Evolutionary conservation across 2,888 invertebrate species (phyloP).

Genomic region (Parnassius mnemosyne): DNA sequence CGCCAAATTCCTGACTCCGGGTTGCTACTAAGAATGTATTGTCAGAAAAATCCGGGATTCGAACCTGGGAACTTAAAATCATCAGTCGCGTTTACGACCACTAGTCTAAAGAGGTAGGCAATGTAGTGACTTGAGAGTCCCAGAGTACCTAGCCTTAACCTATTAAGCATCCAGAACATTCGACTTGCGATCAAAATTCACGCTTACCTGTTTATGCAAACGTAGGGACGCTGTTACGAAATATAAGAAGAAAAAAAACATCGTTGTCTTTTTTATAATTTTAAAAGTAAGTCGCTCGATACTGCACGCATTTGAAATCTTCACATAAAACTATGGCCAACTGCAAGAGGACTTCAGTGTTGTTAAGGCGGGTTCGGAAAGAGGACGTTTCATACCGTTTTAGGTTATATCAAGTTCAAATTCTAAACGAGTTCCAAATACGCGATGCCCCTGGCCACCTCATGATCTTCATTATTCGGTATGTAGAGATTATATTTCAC

Average conservation of each 20-base stretch:
- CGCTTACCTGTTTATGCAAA: constrained; percentile 1
- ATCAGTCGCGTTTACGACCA: too few relatives aligned
- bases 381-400: neutral
- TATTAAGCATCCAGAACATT: neutral
- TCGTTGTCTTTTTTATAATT: neutral
- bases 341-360: neutral
- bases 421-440: neutral
- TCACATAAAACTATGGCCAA: constrained; percentile 1
- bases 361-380: neutral
- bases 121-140: too few relatives aligned
- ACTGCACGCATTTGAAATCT: neutral
- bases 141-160: too few relatives aligned
- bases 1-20: too few relatives aligned
- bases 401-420: constrained; percentile 1
- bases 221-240: neutral
- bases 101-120: too few relatives aligned
- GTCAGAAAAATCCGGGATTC: too few relatives aligned
- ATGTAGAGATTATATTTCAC: neutral
- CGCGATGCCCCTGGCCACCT: neutral
- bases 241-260: neutral
- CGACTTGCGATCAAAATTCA: neutral
- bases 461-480: constrained; percentile 1
- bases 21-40: too few relatives aligned
- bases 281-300: neutral
- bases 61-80: too few relatives aligned